phyloP scores from a whole-genome alignment of 2,113 vertebrate species.

The Nematolebias whitei region DNA sequence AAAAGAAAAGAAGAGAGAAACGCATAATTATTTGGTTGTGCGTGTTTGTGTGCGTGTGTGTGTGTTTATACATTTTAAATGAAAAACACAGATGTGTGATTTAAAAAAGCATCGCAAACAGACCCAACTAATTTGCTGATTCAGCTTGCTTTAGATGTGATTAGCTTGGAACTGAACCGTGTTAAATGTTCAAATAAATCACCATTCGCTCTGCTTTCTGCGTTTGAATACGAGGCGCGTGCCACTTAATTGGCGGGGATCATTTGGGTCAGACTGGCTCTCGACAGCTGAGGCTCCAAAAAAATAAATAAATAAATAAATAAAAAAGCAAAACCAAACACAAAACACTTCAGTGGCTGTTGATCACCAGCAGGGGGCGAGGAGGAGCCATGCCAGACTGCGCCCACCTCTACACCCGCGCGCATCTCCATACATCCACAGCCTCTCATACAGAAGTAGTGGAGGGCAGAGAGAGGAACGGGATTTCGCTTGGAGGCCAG shows the following conservation, averaged over 20 bases:
- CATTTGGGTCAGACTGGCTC: constrained; percentile 48
- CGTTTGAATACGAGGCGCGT: constrained; percentile 27
- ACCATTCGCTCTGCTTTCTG: constrained; percentile 29
- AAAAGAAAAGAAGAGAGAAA: neutral
- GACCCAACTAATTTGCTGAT: constrained; percentile 23
- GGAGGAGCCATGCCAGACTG: constrained; percentile 38
- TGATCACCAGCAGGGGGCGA: constrained; percentile 60
- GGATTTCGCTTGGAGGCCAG: constrained; percentile 67
- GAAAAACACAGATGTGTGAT: neutral
- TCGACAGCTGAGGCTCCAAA: constrained; percentile 40
- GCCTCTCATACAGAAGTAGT: constrained; percentile 13
- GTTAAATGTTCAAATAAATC: constrained; percentile 37
- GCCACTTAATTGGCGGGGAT: constrained; percentile 41
- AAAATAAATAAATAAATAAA: too few species aligned
- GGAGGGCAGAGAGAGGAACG: constrained; percentile 32
- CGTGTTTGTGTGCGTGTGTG: neutral
- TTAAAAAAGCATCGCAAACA: constrained; percentile 14
- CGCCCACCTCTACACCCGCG: constrained; percentile 12
- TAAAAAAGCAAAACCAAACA: too few species aligned
- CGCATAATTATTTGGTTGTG: neutral
- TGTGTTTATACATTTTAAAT: neutral
- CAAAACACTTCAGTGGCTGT: constrained; percentile 17
- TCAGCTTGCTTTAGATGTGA: constrained; percentile 30
- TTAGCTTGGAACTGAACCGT: constrained; percentile 25
- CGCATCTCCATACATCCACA: constrained; percentile 21